Evolutionary conservation across 2,113 vertebrate genomes (phyloP).

Genomic region (Bos indicus): DNA sequence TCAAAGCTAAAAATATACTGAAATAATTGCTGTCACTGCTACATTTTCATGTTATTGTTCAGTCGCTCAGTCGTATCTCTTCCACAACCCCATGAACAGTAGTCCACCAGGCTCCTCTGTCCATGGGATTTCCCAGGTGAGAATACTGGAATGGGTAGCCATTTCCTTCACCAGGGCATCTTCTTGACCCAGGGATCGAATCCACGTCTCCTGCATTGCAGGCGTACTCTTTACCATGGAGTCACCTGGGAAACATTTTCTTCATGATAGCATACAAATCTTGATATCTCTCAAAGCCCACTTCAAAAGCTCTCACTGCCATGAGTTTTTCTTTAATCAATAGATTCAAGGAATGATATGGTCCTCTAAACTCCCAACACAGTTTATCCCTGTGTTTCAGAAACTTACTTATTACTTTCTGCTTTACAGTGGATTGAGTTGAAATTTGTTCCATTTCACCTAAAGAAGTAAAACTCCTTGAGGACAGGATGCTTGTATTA

Average conservation of each 20-base stretch:
- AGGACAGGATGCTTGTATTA: neutral
- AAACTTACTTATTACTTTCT: neutral
- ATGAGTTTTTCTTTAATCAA: neutral
- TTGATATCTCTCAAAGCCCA: neutral
- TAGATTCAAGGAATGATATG: neutral
- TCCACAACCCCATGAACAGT: neutral
- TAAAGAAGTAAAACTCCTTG: neutral
- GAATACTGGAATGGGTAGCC: neutral
- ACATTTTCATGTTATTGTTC: neutral
- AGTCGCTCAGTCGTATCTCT: rapidly evolving
- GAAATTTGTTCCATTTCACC: neutral
- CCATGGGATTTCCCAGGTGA: neutral
- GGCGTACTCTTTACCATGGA: neutral
- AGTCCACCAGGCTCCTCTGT: neutral
- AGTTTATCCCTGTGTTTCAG: neutral
- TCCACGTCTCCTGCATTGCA: rapidly evolving
- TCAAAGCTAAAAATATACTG: neutral
- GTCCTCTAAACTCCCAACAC: neutral
- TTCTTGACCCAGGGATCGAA: neutral
- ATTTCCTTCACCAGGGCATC: neutral
- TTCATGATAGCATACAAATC: neutral
- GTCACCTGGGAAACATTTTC: neutral
- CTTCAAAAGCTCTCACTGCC: neutral
- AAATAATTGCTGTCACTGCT: neutral
- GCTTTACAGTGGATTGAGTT: neutral